A percentile compares a stretch with the other conserved stretches of the same genome.
These are phyloP conservation scores for Tinea semifulvella DNA, from an alignment of 2,888 invertebrate genomes.

Conservation along the genomic window DNA sequence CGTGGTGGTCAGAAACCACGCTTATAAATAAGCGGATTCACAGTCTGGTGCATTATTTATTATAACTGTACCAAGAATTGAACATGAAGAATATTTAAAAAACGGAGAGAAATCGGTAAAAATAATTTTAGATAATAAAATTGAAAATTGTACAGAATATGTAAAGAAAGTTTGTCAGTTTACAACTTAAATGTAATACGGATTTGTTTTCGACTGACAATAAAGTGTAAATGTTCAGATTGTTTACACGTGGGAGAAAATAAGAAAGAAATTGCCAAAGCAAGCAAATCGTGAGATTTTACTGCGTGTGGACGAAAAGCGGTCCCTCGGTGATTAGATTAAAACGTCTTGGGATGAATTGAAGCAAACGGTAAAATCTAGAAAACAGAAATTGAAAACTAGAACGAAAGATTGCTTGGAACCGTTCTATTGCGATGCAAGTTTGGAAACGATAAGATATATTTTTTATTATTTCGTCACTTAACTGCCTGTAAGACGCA, in stretches of 20 bases:
- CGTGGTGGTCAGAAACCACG: too few species aligned
- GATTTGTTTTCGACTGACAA: constrained; percentile 23
- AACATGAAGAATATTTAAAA: constrained; percentile 45
- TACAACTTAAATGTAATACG: constrained; percentile 19
- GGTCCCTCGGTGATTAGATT: constrained; percentile 19
- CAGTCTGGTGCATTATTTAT: constrained; percentile 68
- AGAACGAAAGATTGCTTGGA: constrained; percentile 28
- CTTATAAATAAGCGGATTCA: too few species aligned
- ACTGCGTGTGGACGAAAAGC: constrained; percentile 21
- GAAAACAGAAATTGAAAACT: constrained; percentile 35
- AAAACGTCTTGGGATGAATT: constrained; percentile 36
- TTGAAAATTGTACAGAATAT: too few species aligned
- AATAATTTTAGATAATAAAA: constrained; percentile 25
- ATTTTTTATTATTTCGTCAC: neutral
- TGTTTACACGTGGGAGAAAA: constrained; percentile 24
- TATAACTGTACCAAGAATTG: constrained; percentile 63
- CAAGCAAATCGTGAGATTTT: constrained; percentile 33
- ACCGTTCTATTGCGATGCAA: constrained; percentile 40
- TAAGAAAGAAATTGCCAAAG: too few species aligned
- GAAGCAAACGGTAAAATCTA: constrained; percentile 32
- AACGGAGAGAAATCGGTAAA: constrained; percentile 23
- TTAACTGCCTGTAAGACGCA: too few species aligned
- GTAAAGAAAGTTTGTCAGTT: constrained; percentile 23
- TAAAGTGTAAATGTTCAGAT: constrained; percentile 32
- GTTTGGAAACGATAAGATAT: constrained; percentile 38